Evolutionary conservation across 1,140 invertebrate species (phyloP).

Genomic region (Orchesella cincta): DNA sequence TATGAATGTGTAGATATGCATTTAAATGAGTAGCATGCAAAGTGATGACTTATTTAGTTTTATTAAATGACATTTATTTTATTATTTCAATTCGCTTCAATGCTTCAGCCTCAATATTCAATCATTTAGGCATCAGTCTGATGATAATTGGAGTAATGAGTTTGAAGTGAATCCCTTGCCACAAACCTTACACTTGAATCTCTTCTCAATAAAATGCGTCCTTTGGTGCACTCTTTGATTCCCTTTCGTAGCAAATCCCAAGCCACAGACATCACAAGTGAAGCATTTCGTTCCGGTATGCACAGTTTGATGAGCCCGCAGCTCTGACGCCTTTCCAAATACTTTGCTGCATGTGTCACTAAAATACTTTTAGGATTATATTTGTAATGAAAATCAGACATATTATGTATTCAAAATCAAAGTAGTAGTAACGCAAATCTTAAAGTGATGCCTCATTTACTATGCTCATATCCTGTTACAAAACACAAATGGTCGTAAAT

Average conservation of each 20-base stretch:
- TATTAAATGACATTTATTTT: not conserved
- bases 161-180: conserved; percentile 31
- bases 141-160: not conserved
- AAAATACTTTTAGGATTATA: too few relatives aligned
- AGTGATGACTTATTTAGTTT: not conserved
- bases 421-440: too few relatives aligned
- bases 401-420: too few relatives aligned
- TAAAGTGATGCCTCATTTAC: too few relatives aligned
- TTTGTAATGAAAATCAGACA: too few relatives aligned
- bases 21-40: not conserved
- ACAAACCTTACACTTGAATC: conserved; percentile 43
- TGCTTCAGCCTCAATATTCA: not conserved
- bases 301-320: conserved; percentile 32
- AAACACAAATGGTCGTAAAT: too few relatives aligned
- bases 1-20: not conserved
- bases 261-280: conserved; percentile 35
- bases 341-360: conserved; percentile 25
- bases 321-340: conserved; percentile 32
- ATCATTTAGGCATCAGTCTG: not conserved
- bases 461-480: too few relatives aligned
- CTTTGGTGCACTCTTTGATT: conserved; percentile 29
- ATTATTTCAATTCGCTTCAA: not conserved
- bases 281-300: conserved; percentile 42
- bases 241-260: conserved; percentile 34
- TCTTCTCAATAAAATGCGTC: conserved; percentile 22